Conservation (phyloP, 2,113 vertebrate species). For the Ginglymostoma cirratum region DNA sequence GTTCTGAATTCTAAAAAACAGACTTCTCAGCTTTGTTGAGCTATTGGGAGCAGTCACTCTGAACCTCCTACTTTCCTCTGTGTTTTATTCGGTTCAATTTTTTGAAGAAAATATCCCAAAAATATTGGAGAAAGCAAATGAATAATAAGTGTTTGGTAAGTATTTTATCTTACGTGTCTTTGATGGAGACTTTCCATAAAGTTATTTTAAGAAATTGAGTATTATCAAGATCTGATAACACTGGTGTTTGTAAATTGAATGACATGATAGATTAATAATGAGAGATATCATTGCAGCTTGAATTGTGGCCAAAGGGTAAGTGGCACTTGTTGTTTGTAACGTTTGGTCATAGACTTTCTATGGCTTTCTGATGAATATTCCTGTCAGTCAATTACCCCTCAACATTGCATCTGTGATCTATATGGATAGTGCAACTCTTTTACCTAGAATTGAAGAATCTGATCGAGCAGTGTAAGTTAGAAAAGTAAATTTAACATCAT, state of each 20-base stretch:
- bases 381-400: neutral
- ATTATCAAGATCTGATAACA: neutral
- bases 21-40: neutral
- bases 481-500: neutral
- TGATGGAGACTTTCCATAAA: neutral
- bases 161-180: neutral
- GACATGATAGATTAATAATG: neutral
- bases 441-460: neutral
- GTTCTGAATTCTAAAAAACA: too few relatives aligned
- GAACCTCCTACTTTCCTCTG: neutral
- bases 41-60: neutral
- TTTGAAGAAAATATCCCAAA: neutral
- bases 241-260: neutral
- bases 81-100: neutral
- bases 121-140: neutral
- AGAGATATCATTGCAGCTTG: neutral
- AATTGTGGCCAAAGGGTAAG: neutral
- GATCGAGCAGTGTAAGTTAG: neutral
- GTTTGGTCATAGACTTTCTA: neutral
- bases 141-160: neutral
- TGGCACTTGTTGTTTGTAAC: neutral
- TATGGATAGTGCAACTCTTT: neutral
- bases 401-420: neutral
- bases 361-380: neutral
- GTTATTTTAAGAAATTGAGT: neutral